phyloP scores from a whole-genome alignment of 2,888 invertebrate genomes.

The Elaeidobius kamerunicus region DNA sequence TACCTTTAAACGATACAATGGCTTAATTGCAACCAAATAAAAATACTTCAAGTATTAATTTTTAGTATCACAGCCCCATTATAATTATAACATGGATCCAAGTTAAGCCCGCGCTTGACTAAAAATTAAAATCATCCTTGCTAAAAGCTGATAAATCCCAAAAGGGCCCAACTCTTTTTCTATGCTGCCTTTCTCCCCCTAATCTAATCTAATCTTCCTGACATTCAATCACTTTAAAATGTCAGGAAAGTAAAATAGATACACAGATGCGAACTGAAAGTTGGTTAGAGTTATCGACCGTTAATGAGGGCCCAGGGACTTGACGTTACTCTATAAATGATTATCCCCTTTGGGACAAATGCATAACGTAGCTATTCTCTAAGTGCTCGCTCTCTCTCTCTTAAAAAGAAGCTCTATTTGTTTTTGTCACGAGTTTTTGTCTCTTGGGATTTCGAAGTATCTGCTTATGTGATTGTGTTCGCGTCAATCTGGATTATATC shows the following conservation, averaged over 20 bases:
- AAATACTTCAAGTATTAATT: too few relatives aligned
- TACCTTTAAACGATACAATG: too few relatives aligned
- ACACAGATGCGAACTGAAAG: conserved; percentile 20
- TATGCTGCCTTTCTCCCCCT: neutral
- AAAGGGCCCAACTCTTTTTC: too few relatives aligned
- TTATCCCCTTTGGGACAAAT: conserved; percentile 14
- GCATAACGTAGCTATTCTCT: conserved; percentile 13
- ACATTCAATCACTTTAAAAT: conserved; percentile 27
- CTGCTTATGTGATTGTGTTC: too few relatives aligned
- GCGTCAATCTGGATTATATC: too few relatives aligned
- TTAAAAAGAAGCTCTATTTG: conserved; percentile 2
- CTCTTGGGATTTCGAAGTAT: too few relatives aligned
- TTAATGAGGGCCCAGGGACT: conserved; percentile 20
- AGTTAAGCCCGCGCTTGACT: too few relatives aligned
- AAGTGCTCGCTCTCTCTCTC: conserved; percentile 10
- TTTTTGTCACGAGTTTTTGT: conserved; percentile 2
- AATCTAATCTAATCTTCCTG: conserved; percentile 23
- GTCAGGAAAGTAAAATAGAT: conserved; percentile 20
- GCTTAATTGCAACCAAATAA: too few relatives aligned
- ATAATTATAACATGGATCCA: too few relatives aligned
- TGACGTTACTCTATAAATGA: conserved; percentile 19
- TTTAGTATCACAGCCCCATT: too few relatives aligned
- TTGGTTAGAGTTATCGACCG: conserved; percentile 22
- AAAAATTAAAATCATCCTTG: too few relatives aligned
- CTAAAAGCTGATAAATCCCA: too few relatives aligned